A percentile compares a stretch with the other conserved stretches of the same genome.
Conservation (phyloP, 2,113 vertebrate genomes). For the Platichthys stellatus region DNA sequence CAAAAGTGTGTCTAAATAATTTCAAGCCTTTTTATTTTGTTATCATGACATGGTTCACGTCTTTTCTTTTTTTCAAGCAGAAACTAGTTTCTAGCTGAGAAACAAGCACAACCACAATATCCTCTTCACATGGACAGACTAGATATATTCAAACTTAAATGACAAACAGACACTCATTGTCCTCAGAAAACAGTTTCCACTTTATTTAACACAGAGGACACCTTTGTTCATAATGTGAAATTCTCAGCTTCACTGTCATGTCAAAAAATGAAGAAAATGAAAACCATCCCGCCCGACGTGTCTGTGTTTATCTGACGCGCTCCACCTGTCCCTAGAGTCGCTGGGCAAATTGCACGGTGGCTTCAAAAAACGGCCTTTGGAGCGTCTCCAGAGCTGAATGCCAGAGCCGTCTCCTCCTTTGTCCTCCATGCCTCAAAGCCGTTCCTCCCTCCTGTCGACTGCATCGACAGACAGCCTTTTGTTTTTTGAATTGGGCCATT, state of each 20-base stretch:
- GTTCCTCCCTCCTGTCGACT: slow-evolving; percentile 55
- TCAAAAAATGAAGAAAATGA: slow-evolving; percentile 19
- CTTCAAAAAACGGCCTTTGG: slow-evolving; percentile 36
- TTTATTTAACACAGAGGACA: neutral
- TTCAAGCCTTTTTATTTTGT: too few relatives aligned
- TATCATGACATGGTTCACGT: too few relatives aligned
- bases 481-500: slow-evolving; percentile 17
- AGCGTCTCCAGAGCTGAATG: slow-evolving; percentile 21
- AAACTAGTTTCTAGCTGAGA: too few relatives aligned
- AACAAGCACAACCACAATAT: too few relatives aligned
- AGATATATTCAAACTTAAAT: too few relatives aligned
- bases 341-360: slow-evolving; percentile 21
- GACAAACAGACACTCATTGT: neutral
- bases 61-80: too few relatives aligned
- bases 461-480: slow-evolving; percentile 36
- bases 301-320: slow-evolving; percentile 16
- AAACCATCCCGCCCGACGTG: slow-evolving; percentile 21
- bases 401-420: slow-evolving; percentile 38
- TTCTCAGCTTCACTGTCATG: neutral
- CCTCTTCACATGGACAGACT: too few relatives aligned
- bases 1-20: too few relatives aligned
- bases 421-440: slow-evolving; percentile 56
- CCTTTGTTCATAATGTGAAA: neutral
- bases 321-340: slow-evolving; percentile 10
- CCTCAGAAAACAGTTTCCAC: neutral